Evolutionary conservation across 2,113 vertebrate species (phyloP), one percentile per base, ranked within the genome.

Genomic region (Colossoma macropomum): DNA sequence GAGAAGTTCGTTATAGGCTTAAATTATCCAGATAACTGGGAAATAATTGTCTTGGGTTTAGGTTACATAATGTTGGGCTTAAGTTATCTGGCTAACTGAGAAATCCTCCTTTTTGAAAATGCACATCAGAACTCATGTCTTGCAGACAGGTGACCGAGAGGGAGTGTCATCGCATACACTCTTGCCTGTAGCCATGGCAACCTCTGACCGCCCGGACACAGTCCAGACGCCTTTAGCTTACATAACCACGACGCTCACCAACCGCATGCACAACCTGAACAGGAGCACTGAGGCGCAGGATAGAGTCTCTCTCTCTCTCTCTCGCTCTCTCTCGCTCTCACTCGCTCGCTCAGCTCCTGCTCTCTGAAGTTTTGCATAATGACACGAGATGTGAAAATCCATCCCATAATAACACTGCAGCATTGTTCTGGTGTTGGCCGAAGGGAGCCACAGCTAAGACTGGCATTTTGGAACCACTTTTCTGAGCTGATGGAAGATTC

Each of bases 301-400:
- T 15, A 34, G 28, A 17, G 11, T 52, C 56, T 59, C 56, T n/a
- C 23, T 23, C 56, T 23, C 23, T 59, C 21, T 59, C 56, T 59
- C 56, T 59, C 56, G 4, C 41, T 45, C 34, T 38, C 34, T 38
- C 34, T 38, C 34, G 3, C 34, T 38, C 34, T 38, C 34, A 12
- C 19, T n/a, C 21, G 23, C 19, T 59, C 8, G 23, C 54, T n/a
- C 54, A n/a, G 5, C 41, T 45, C 5, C 13, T 6, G 10, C 50
- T 52, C 54, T 3, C 21, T 23, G 4, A 56, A 56, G 11, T 62
- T 27, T 70, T 79, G 25, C 50, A 59, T 79, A 79, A 79, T n/a
- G 0, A 23, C 48, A 11, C 16, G 3, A 16, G 21, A 17, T 80
- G n/a, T 72, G 25, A 34, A 25, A 54, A 62, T 63, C 17, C 69